Percentiles rank a stretch among this genome's conserved stretches.
Evolutionary conservation across 2,113 vertebrate genomes (phyloP).

Genomic region (Gobio gobio): DNA sequence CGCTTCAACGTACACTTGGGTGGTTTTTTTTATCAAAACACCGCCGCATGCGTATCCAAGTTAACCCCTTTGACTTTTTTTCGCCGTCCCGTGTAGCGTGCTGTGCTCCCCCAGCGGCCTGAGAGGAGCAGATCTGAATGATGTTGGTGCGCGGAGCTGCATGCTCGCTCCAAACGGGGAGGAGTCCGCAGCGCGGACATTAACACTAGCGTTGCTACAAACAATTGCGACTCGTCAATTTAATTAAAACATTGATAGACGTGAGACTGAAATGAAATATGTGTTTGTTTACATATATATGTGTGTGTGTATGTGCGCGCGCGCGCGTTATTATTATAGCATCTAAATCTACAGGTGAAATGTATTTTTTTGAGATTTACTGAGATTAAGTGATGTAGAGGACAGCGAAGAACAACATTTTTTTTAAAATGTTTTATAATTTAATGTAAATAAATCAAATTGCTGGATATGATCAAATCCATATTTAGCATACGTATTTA

Average conservation of each 20-base stretch:
- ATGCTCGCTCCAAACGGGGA: constrained; percentile 25
- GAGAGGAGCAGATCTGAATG: constrained; percentile 50
- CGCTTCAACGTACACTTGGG: neutral
- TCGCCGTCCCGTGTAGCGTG: constrained; percentile 32
- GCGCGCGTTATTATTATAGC: neutral
- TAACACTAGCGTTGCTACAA: neutral
- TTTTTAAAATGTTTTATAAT: neutral
- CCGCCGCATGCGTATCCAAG: neutral
- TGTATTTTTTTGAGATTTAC: neutral
- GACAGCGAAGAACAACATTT: neutral
- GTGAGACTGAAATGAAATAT: neutral
- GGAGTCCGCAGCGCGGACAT: constrained; percentile 18
- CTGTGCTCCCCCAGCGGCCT: constrained; percentile 58
- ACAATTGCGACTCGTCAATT: neutral
- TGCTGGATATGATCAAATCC: neutral
- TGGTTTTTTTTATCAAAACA: constrained; percentile 1
- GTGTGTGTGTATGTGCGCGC: too few species aligned
- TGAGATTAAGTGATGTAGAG: neutral
- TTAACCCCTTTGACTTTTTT: constrained; percentile 34
- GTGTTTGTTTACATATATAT: too few species aligned
- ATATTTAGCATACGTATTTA: neutral
- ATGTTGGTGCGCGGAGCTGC: constrained; percentile 28
- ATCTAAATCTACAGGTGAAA: constrained; percentile 7
- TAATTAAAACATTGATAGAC: neutral
- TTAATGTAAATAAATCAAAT: neutral